phyloP scores from a whole-genome alignment of 2,113 vertebrate species.

The Rhegmatorhina hoffmannsi region DNA sequence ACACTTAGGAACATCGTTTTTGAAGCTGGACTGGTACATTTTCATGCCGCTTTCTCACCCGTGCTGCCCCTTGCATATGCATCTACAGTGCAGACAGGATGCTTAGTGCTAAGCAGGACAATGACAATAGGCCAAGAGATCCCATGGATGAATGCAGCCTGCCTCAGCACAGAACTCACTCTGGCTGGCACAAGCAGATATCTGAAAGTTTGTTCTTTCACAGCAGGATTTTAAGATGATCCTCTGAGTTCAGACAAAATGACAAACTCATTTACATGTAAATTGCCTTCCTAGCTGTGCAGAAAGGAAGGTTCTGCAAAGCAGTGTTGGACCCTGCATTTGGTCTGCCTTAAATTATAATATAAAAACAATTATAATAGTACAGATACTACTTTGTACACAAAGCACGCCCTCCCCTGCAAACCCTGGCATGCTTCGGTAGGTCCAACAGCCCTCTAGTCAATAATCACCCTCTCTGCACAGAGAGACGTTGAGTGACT shows the following conservation, averaged over 20 bases:
- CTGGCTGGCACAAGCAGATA: conserved; percentile 34
- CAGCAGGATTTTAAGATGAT: conserved; percentile 66
- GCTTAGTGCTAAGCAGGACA: conserved; percentile 1
- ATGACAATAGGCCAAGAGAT: conserved; percentile 31
- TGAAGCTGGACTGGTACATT: not conserved
- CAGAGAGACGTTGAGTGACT: conserved; percentile 56
- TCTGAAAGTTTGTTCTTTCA: conserved; percentile 50
- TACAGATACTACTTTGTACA: conserved; percentile 61
- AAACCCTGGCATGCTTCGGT: conserved; percentile 64
- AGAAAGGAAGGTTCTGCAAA: conserved; percentile 56
- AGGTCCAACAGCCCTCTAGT: conserved; percentile 50
- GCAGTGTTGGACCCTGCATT: conserved; percentile 49
- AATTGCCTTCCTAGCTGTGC: conserved; percentile 66
- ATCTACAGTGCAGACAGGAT: not conserved
- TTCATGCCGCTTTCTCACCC: not conserved
- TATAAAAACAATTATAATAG: conserved; percentile 69
- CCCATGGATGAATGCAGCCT: conserved; percentile 5
- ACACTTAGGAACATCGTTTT: accelerated
- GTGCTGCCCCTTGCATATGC: not conserved
- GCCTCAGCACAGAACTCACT: conserved; percentile 11
- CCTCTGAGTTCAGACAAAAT: conserved; percentile 65
- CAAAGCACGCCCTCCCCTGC: conserved; percentile 63
- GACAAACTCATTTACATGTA: conserved; percentile 70
- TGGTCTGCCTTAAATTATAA: conserved; percentile 67
- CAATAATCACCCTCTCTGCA: conserved; percentile 58